Evolutionary conservation across 2,888 invertebrate species (phyloP).

Genomic region (Linyphia triangularis): DNA sequence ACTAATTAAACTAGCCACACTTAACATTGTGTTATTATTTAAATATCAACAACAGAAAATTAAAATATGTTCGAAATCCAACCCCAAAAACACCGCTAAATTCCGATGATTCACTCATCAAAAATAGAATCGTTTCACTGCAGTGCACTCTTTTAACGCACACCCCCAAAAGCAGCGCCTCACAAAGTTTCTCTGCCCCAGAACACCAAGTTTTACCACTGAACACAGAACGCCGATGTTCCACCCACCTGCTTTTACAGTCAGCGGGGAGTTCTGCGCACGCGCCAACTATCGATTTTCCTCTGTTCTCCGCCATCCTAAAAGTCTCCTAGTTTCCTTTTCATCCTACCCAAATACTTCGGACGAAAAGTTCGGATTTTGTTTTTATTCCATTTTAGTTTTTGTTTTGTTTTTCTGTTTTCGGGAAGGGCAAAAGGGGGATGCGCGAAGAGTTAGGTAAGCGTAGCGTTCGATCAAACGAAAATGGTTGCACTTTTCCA

Average conservation of each 20-base stretch:
- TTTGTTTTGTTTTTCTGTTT: slow-evolving; percentile 3
- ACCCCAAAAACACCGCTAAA: not conserved
- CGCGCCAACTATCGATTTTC: slow-evolving; percentile 68
- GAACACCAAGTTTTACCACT: slow-evolving; percentile 29
- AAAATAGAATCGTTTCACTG: slow-evolving; percentile 6
- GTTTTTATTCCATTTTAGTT: not conserved
- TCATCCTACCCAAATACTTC: slow-evolving; percentile 1
- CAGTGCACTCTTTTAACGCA: slow-evolving; percentile 7
- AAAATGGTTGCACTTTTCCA: not conserved
- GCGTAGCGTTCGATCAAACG: not conserved
- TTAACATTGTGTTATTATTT: no score
- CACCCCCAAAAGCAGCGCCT: slow-evolving; percentile 8
- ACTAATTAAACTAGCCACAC: no score
- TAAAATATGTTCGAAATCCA: not conserved
- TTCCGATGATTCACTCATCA: not conserved
- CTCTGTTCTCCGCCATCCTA: slow-evolving; percentile 8
- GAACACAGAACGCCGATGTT: not conserved
- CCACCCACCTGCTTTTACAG: slow-evolving; percentile 54
- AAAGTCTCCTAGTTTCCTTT: slow-evolving; percentile 5
- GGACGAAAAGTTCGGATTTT: slow-evolving; percentile 33
- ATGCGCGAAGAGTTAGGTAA: not conserved
- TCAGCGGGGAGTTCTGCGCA: slow-evolving; percentile 16
- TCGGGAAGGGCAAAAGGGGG: not conserved
- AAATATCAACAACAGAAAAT: no score
- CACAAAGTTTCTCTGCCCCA: slow-evolving; percentile 57